Evolutionary conservation across 2,888 invertebrate species (phyloP).

Genomic region (Stomorhina lunata): DNA sequence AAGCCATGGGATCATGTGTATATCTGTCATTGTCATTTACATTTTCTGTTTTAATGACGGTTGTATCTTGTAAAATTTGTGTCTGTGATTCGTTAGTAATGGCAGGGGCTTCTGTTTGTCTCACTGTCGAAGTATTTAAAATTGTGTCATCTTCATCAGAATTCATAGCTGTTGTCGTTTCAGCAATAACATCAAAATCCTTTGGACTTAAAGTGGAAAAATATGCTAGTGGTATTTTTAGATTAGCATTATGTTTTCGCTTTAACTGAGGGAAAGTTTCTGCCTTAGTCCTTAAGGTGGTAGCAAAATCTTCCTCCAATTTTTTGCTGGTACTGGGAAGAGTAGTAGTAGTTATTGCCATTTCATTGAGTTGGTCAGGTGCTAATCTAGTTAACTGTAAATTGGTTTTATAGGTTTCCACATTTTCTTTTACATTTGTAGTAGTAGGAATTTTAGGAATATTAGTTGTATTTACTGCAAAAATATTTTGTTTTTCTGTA

Average conservation of each 20-base stretch:
- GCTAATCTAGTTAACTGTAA: neutral
- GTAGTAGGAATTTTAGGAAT: neutral
- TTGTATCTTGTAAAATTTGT: conserved; percentile 32
- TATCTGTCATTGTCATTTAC: conserved; percentile 32
- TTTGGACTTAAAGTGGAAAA: neutral
- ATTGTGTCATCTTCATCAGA: neutral
- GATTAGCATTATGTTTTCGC: neutral
- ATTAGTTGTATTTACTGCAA: neutral
- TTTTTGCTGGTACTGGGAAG: neutral
- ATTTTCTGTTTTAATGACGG: conserved; percentile 18
- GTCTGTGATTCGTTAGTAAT: neutral
- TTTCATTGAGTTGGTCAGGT: neutral
- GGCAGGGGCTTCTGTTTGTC: conserved; percentile 13
- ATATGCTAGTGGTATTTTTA: neutral
- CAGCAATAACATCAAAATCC: neutral
- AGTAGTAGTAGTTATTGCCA: neutral
- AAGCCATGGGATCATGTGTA: conserved; percentile 17
- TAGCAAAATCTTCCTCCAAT: neutral
- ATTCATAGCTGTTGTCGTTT: neutral
- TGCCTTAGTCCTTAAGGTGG: neutral
- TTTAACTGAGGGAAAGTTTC: neutral
- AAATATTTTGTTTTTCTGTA: neutral
- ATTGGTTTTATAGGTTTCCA: neutral
- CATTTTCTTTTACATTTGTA: neutral
- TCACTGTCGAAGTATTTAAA: neutral